phyloP scores from a whole-genome alignment of 2,113 vertebrate species.

The Saiga tatarica region DNA sequence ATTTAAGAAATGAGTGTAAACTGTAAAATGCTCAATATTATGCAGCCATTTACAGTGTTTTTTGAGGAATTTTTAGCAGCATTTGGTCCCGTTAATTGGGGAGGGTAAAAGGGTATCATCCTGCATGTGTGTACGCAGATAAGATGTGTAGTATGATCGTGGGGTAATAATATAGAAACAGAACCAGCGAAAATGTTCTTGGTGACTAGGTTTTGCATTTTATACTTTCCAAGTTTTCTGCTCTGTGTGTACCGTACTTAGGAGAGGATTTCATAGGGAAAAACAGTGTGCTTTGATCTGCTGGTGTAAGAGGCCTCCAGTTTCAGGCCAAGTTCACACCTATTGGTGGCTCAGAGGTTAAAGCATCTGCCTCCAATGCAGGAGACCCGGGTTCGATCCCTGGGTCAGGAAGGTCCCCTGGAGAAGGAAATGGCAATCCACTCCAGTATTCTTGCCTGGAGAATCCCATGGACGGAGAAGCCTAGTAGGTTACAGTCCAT shows the following conservation, averaged over 20 bases:
- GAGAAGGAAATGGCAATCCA: no score
- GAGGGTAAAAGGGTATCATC: background rate
- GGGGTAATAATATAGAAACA: background rate
- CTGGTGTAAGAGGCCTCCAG: slow-evolving; percentile 61
- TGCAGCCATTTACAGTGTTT: background rate
- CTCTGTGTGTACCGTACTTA: background rate
- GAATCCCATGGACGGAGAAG: no score
- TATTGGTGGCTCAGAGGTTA: background rate
- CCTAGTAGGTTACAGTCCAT: no score
- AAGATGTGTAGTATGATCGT: background rate
- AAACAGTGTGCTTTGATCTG: slow-evolving; percentile 67
- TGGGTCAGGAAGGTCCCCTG: no score
- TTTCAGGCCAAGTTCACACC: slow-evolving; percentile 31
- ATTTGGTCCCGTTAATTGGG: background rate
- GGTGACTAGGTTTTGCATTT: background rate
- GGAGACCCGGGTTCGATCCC: no score
- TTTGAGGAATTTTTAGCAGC: slow-evolving; percentile 7
- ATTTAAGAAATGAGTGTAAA: background rate
- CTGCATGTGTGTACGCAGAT: background rate
- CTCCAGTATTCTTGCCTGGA: no score
- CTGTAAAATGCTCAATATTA: background rate
- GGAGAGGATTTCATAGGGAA: background rate
- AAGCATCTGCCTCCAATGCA: no score
- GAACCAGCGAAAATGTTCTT: background rate
- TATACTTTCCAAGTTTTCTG: background rate